Base-by-base conservation (phyloP, 2,888 invertebrate species). In the Thecophora atra region DNA sequence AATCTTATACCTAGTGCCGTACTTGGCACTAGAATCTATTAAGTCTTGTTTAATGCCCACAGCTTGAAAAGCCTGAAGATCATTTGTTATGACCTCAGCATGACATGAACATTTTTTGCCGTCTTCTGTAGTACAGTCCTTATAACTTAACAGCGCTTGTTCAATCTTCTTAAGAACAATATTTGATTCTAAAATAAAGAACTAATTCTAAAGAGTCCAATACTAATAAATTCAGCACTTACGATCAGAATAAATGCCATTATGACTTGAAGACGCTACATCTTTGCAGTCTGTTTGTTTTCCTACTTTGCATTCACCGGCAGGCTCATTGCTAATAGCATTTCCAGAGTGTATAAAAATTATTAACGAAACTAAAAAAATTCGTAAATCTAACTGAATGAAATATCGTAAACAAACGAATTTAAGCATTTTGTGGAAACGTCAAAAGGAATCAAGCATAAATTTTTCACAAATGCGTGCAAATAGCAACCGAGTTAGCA, bases 1-100 rank as follows among this genome's bases (percentile, higher is more conserved):
- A 75, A 98, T 92, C 89, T 98, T 94, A 82, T 97, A 97, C 75
- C 90, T 90, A 0, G 91, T 91, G 2, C 93, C 94, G 78, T 90
- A 91, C 13, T 78, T 75, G 8, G 85, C 78, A 65, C 93, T 90
- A 62, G 85, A 83, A 56, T 91, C 87, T 76, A 96, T 89, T 82
- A 90, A 87, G 76, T 91, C 88, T 78, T 89, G 88, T 0, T 89
- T 90, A 73, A 97, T 94, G 58, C 96, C 96, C 60, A 89, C 87
- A 77, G 88, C 87, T 5, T 70, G 73, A 85, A 93, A 97, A 7
- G 90, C 88, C 69, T 85, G 85, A 70, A 97, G 88, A 84, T 97
- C 95, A 30, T 88, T 86, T 15, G 88, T 84, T 71, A 96, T 91
- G 7, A 92, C 90, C 78, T 88, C 83, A 71, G 85, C 84, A 81